These are phyloP conservation scores for Drosophila saltans DNA, from an alignment of 1,140 invertebrate genomes.

Conservation along the genomic window DNA sequence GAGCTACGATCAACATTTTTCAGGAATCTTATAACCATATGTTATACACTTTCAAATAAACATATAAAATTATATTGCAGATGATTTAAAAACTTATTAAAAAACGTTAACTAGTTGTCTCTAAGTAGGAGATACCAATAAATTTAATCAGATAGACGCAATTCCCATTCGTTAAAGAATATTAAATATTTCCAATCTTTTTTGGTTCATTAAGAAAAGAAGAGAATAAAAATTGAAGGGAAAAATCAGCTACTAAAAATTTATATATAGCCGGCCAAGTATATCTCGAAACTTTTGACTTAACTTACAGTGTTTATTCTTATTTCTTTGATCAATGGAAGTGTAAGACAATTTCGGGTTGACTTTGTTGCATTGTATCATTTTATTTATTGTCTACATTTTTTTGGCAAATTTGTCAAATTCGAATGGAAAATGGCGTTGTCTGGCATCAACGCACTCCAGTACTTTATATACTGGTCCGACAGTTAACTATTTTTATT, in stretches of 20 bases:
- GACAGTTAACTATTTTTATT: conserved; percentile 36
- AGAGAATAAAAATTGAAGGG: too few species aligned
- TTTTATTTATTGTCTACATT: conserved; percentile 33
- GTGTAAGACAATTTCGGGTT: not conserved
- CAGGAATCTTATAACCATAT: conserved; percentile 41
- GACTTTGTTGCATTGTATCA: not conserved
- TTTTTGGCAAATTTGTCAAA: conserved; percentile 66
- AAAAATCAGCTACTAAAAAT: too few species aligned
- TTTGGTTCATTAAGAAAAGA: too few species aligned
- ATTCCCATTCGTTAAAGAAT: too few species aligned
- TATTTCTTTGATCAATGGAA: not conserved
- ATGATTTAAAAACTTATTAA: too few species aligned
- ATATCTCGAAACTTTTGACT: too few species aligned
- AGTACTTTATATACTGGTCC: conserved; percentile 56
- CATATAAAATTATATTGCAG: not conserved
- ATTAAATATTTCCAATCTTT: too few species aligned
- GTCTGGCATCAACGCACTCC: conserved; percentile 44
- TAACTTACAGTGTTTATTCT: too few species aligned
- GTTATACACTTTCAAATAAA: conserved; percentile 5
- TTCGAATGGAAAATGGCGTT: conserved; percentile 61
- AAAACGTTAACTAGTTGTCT: too few species aligned
- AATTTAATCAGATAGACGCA: too few species aligned
- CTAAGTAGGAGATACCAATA: too few species aligned
- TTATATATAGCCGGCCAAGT: too few species aligned
- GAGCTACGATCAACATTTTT: conserved; percentile 49